Conservation (phyloP, 1,140 invertebrate genomes). For the Trissolcus basalis region DNA sequence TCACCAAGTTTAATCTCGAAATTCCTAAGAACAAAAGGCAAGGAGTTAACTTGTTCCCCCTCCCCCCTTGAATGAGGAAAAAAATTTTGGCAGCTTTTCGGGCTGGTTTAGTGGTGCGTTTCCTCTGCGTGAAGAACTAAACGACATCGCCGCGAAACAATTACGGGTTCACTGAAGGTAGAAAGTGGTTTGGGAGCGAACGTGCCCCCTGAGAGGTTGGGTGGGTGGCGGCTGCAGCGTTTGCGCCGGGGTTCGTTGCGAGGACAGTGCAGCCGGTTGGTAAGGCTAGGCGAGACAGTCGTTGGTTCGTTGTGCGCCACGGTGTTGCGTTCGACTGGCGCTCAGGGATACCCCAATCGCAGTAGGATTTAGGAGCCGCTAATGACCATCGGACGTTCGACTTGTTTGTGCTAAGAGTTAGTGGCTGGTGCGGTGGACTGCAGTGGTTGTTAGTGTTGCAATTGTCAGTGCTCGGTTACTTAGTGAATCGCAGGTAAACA, state of each 20-base stretch:
- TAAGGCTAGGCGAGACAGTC: slow-evolving; percentile 58
- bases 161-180: slow-evolving; percentile 49
- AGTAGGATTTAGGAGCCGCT: not conserved
- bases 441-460: too few species aligned
- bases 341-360: slow-evolving; percentile 22
- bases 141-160: slow-evolving; percentile 54
- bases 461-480: slow-evolving; percentile 20
- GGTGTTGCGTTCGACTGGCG: slow-evolving; percentile 19
- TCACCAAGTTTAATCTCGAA: too few species aligned
- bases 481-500: not conserved
- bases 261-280: slow-evolving; percentile 53
- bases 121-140: slow-evolving; percentile 37
- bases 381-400: too few species aligned
- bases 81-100: slow-evolving; percentile 39
- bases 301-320: slow-evolving; percentile 51
- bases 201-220: slow-evolving; percentile 26
- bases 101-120: slow-evolving; percentile 25
- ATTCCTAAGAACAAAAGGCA: too few species aligned
- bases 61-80: not conserved
- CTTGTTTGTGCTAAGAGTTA: not conserved
- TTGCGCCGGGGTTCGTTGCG: slow-evolving; percentile 57
- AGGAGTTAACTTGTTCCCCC: too few species aligned
- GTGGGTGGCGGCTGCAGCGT: slow-evolving; percentile 56
- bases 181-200: slow-evolving; percentile 41
- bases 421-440: not conserved